Conservation (phyloP, 2,888 invertebrate species). For the Acanthosepion lycidas region DNA sequence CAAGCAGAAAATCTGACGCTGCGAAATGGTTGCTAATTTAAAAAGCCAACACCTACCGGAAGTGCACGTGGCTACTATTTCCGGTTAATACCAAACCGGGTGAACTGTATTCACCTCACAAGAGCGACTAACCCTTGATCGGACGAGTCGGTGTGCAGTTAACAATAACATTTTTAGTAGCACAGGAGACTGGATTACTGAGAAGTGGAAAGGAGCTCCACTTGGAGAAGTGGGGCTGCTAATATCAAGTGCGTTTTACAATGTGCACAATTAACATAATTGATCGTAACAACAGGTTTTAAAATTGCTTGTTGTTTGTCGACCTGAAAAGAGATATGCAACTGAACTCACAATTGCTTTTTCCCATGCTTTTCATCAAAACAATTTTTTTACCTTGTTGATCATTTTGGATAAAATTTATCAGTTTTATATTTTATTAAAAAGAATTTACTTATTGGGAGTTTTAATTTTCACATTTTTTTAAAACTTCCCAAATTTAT, state of each 20-base stretch:
- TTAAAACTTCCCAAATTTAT: too few relatives aligned
- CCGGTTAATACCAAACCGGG: neutral
- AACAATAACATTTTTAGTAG: neutral
- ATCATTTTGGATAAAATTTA: too few relatives aligned
- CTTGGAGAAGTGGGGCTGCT: neutral
- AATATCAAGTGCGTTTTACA: neutral
- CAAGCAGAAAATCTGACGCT: constrained; percentile 33
- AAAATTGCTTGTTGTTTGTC: constrained; percentile 1
- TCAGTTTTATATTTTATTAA: too few relatives aligned
- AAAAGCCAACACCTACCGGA: constrained; percentile 22
- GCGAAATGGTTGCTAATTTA: neutral
- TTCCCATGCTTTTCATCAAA: neutral
- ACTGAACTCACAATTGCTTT: neutral
- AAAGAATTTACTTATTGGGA: too few relatives aligned
- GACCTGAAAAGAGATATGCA: neutral
- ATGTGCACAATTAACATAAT: constrained; percentile 17
- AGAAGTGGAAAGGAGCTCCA: too few relatives aligned
- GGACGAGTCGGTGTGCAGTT: neutral
- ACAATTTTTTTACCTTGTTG: neutral
- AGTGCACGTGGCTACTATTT: constrained; percentile 33
- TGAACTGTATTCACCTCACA: neutral
- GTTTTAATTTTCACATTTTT: too few relatives aligned
- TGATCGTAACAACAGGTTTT: constrained; percentile 21
- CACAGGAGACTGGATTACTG: neutral
- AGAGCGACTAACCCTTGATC: neutral